These are phyloP conservation scores for Podarcis raffonei DNA, from an alignment of 2,113 vertebrate genomes.

Conservation along the genomic window DNA sequence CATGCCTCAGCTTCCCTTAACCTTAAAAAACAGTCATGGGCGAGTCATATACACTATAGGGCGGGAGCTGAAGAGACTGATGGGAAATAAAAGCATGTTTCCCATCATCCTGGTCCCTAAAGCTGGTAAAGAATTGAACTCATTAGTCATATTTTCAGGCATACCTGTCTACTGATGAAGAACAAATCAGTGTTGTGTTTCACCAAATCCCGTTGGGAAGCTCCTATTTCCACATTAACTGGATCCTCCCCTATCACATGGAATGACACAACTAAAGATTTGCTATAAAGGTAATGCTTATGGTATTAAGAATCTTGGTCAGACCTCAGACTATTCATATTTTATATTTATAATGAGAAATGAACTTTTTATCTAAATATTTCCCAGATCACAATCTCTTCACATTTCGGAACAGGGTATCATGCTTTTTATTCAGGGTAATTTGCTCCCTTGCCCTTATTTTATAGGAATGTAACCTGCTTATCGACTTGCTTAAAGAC, in stretches of 20 bases:
- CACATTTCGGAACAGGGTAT: not conserved
- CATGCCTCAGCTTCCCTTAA: too few relatives aligned
- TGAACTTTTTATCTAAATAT: not conserved
- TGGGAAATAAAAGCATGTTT: not conserved
- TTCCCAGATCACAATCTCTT: not conserved
- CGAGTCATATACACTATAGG: not conserved
- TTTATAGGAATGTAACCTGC: not conserved
- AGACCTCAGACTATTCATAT: not conserved
- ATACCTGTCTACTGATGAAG: not conserved
- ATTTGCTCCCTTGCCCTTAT: not conserved
- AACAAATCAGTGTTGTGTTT: not conserved
- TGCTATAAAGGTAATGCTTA: not conserved
- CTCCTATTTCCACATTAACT: not conserved
- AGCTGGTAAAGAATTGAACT: not conserved
- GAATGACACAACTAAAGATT: not conserved
- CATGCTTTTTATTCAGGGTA: not conserved
- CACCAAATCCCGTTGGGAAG: not conserved
- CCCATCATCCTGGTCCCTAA: not conserved
- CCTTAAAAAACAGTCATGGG: too few relatives aligned
- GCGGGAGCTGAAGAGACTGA: not conserved
- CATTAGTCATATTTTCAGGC: not conserved
- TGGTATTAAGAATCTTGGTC: not conserved
- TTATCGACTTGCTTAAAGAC: not conserved
- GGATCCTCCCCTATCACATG: not conserved
- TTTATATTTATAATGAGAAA: constrained; percentile 6